Evolutionary conservation across 2,113 vertebrate genomes (phyloP).

Genomic region (Irena cyanogastra): DNA sequence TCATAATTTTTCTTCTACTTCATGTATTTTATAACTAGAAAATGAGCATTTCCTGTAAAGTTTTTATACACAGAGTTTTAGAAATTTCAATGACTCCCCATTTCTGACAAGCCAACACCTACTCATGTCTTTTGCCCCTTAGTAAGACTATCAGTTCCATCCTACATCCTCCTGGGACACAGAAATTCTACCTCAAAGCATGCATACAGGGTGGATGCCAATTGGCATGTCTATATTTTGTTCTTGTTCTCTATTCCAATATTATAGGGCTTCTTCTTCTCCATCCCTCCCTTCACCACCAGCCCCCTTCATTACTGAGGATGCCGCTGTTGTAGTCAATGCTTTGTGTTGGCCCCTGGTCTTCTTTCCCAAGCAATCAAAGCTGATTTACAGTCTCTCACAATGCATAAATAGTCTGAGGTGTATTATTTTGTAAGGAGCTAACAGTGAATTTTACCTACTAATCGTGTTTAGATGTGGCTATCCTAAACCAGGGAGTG

Average conservation of each 20-base stretch:
- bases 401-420: background rate
- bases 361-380: background rate
- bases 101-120: background rate
- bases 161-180: background rate
- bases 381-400: background rate
- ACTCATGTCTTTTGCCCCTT: background rate
- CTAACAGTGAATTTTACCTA: background rate
- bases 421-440: background rate
- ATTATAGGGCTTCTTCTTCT: background rate
- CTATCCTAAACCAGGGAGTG: background rate
- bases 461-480: background rate
- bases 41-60: background rate
- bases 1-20: background rate
- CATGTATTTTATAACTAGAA: background rate
- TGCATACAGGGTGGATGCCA: background rate
- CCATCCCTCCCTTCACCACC: background rate
- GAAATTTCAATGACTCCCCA: background rate
- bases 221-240: background rate
- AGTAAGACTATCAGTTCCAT: background rate
- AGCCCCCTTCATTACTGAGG: background rate
- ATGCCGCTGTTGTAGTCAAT: background rate
- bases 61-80: background rate
- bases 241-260: background rate
- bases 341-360: background rate
- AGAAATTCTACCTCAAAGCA: background rate